Base-by-base conservation (phyloP, 2,113 vertebrate genomes). In the Perccottus glenii region DNA sequence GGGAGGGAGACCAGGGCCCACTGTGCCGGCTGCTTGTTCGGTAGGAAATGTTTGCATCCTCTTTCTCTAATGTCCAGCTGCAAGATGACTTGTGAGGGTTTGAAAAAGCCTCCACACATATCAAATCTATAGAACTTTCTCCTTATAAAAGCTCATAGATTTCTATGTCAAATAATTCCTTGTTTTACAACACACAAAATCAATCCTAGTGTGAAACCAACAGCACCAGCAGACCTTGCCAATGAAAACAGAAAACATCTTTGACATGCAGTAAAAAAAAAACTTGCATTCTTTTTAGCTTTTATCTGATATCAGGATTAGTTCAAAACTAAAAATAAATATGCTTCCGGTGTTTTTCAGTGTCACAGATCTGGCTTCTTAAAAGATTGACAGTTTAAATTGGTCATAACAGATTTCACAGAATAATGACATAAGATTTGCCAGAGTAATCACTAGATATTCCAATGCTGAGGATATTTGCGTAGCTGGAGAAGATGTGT, bases 1-100 rank as follows among this genome's bases (percentile, higher is more conserved):
- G 73, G 73, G 82, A 74, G 72, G 70, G 67, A 57, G 68, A 44
- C 11, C 49, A 70, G 62, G 70, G 62, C 60, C 4, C 63, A 67
- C 45, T 78, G 42, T 67, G 76, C 81, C 35, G 64, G 81, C 72
- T 69, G 64, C 79, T 80, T 14, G 51, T 73, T 84, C 66, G 77
- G 67, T 88, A 87, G 89, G 90, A 92, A 91, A 78, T 86, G 84
- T 82, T 90, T 70, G 82, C 81, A 85, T 91, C 88, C 88, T 92
- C 83, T 81, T 73, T 74, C 77, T 55, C 44, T 3, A 75, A 62
- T 4, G 67, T 42, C 40, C 84, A 86, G 82, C 84, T 89, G 83
- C 76, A 86, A 85, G 84, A 84, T 85, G 75, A 88, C 81, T 88
- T 65, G 63, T 56, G 83, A 89, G 86, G 82, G 89, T 75, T 73